Percentiles rank a stretch among this genome's conserved stretches.
phyloP scores from a whole-genome alignment of 2,888 invertebrate species.

The Hirtodrosophila alboralis region DNA sequence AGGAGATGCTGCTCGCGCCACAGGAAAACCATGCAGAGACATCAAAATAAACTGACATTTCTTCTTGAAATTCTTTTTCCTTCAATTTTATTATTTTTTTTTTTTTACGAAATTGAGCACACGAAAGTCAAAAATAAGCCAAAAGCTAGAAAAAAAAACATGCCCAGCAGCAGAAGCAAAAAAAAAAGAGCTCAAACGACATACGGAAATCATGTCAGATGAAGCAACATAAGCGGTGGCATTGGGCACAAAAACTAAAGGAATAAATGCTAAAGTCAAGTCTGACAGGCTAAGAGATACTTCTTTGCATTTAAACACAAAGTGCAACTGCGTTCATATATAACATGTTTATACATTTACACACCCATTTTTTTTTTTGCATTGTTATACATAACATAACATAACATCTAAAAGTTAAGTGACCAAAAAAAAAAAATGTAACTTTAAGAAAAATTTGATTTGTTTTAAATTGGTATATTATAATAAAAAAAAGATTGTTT shows the following conservation, averaged over 20 bases:
- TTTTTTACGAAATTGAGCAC: constrained; percentile 68
- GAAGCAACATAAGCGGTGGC: constrained; percentile 51
- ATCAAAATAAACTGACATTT: constrained; percentile 76
- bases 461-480: too few species aligned
- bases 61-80: constrained; percentile 10
- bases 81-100: constrained; percentile 28
- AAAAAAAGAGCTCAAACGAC: constrained; percentile 68
- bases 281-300: constrained; percentile 5
- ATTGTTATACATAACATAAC: too few species aligned
- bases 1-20: constrained; percentile 29
- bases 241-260: constrained; percentile 20
- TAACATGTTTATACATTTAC: too few species aligned
- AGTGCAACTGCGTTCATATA: too few species aligned
- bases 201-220: constrained; percentile 78
- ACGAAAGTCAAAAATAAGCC: constrained; percentile 58
- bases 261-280: constrained; percentile 3
- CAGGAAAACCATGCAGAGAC: constrained; percentile 73
- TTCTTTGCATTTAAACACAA: constrained; percentile 12
- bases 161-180: constrained; percentile 28
- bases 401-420: too few species aligned
- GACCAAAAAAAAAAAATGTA: too few species aligned
- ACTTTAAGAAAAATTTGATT: too few species aligned
- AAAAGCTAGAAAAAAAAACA: constrained; percentile 44
- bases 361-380: too few species aligned
- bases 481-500: too few species aligned